Conservation (phyloP, 1,140 invertebrate species). For the Capitella teleta region DNA sequence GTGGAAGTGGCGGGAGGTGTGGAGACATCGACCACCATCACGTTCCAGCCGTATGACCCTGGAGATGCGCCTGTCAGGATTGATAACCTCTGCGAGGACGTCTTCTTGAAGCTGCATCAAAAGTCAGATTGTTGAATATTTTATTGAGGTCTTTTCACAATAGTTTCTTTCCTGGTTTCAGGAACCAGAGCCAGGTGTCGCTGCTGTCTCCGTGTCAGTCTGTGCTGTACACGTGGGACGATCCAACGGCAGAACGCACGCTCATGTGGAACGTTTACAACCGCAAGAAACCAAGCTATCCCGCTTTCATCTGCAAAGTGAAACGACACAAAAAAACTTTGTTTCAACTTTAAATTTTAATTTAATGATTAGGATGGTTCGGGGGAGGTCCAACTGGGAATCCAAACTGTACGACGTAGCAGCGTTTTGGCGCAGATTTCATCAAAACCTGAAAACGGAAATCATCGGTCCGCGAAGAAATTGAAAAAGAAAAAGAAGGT, state of each 20-base stretch:
- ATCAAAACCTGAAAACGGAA: too few species aligned
- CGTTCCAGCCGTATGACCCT: constrained; percentile 54
- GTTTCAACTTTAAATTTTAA: background rate
- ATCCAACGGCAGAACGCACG: constrained; percentile 58
- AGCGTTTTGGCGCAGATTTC: too few species aligned
- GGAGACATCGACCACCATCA: constrained; percentile 58
- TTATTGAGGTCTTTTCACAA: background rate
- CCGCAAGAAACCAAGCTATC: constrained; percentile 60
- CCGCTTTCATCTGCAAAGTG: constrained; percentile 58
- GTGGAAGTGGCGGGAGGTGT: constrained; percentile 62
- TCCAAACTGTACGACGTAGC: constrained; percentile 50
- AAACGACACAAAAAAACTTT: background rate
- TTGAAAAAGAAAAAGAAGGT: too few species aligned
- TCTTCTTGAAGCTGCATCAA: constrained; percentile 71
- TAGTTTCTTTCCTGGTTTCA: constrained; percentile 11
- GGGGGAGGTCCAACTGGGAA: constrained; percentile 45
- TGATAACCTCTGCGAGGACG: constrained; percentile 68
- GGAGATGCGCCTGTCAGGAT: constrained; percentile 68
- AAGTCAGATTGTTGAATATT: constrained; percentile 27
- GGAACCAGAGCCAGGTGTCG: constrained; percentile 50
- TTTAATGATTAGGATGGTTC: constrained; percentile 17
- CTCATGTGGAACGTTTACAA: constrained; percentile 75
- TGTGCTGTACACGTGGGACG: constrained; percentile 74
- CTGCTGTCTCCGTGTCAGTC: constrained; percentile 65
- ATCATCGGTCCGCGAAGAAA: too few species aligned